A percentile compares a stretch with the other conserved stretches of the same genome.
phyloP scores from a whole-genome alignment of 2,113 vertebrate species.

The Crotophaga sulcirostris region DNA sequence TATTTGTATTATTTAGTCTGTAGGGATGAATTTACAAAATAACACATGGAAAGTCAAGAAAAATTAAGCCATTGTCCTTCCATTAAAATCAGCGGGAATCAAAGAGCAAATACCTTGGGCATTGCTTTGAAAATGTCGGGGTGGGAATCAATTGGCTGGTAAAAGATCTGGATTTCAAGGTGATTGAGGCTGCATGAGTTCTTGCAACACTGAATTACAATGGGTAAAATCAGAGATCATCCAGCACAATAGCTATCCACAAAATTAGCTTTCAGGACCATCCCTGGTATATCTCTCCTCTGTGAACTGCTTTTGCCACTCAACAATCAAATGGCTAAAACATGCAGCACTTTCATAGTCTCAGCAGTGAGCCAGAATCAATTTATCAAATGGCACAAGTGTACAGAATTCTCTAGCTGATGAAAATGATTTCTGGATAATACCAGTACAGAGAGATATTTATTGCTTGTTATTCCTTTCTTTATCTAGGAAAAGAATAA shows the following conservation, averaged over 20 bases:
- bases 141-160: background rate
- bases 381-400: background rate
- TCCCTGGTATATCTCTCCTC: background rate
- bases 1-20: background rate
- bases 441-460: background rate
- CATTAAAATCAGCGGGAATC: background rate
- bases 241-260: background rate
- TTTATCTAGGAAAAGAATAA: background rate
- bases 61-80: background rate
- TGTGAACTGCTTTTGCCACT: background rate
- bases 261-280: background rate
- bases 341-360: background rate
- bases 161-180: conserved; percentile 5
- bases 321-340: conserved; percentile 1
- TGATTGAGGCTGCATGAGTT: background rate
- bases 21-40: background rate
- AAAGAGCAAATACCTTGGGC: background rate
- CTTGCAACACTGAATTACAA: background rate
- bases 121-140: background rate
- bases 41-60: background rate
- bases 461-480: background rate
- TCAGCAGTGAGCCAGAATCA: conserved; percentile 7
- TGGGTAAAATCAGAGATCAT: background rate
- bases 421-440: conserved; percentile 10
- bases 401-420: background rate